Evolutionary conservation across 2,113 vertebrate species (phyloP).

Genomic region (Heptranchias perlo): DNA sequence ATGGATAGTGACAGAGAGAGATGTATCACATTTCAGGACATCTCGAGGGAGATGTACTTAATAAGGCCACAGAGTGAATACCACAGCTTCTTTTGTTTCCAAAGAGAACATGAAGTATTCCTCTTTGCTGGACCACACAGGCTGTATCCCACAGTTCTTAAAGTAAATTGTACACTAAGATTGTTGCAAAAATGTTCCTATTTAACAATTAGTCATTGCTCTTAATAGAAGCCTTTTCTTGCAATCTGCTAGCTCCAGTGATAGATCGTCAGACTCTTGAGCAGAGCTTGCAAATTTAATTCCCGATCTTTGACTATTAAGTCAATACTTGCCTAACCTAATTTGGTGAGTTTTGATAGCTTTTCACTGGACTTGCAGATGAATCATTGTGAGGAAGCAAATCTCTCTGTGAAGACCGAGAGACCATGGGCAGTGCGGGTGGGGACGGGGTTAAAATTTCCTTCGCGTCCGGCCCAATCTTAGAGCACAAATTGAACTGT

Average conservation of each 20-base stretch:
- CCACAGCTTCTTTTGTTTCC: background rate
- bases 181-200: conserved; percentile 24
- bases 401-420: background rate
- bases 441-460: background rate
- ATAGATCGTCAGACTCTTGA: background rate
- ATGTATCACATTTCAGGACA: background rate
- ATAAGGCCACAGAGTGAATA: background rate
- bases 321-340: background rate
- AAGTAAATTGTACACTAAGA: background rate
- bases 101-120: background rate
- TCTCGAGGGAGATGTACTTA: background rate
- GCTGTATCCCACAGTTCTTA: background rate
- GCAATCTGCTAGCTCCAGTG: background rate
- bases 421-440: background rate
- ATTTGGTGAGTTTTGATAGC: background rate
- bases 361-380: too few relatives aligned
- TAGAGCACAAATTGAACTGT: background rate
- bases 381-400: background rate
- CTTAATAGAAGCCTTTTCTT: background rate
- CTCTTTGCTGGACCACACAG: conserved; percentile 15
- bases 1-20: background rate
- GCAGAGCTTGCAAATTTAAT: background rate
- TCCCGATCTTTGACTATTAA: background rate
- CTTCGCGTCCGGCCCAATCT: background rate
- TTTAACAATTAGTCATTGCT: background rate